Conservation (phyloP, 2,888 invertebrate genomes). For the Drosophila meridiana region DNA sequence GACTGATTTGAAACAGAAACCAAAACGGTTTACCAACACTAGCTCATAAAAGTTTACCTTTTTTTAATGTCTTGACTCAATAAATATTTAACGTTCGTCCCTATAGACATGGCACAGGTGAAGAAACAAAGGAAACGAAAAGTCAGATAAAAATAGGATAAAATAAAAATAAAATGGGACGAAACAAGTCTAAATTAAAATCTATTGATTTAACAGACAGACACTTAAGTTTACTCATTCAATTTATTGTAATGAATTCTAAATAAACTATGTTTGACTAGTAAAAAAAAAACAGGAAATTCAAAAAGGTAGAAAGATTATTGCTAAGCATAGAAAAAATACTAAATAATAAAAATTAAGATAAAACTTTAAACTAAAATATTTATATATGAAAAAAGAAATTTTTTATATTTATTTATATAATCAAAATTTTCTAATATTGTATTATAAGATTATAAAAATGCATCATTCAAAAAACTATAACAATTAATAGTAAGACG, state of each 20-base stretch:
- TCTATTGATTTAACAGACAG: not conserved
- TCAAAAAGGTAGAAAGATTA: not conserved
- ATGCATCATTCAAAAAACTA: too few species aligned
- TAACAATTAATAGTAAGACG: too few species aligned
- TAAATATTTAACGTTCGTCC: slow-evolving; percentile 6
- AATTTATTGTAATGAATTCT: too few species aligned
- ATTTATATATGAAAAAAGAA: too few species aligned
- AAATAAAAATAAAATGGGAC: not conserved
- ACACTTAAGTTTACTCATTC: too few species aligned
- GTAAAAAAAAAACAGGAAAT: too few species aligned
- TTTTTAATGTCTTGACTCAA: not conserved
- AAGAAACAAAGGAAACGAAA: not conserved
- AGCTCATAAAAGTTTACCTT: not conserved
- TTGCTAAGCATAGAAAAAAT: not conserved
- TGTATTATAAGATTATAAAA: too few species aligned
- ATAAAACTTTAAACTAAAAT: not conserved
- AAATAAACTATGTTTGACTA: not conserved
- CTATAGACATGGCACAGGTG: not conserved
- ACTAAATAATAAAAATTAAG: not conserved
- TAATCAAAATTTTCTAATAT: too few species aligned
- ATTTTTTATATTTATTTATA: too few species aligned
- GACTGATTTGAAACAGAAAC: not conserved
- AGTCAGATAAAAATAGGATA: not conserved
- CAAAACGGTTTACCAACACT: not conserved
- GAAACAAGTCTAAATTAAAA: not conserved